These are phyloP conservation scores for Cryptocephalus primarius DNA, from an alignment of 2,888 invertebrate species.

Conservation along the genomic window DNA sequence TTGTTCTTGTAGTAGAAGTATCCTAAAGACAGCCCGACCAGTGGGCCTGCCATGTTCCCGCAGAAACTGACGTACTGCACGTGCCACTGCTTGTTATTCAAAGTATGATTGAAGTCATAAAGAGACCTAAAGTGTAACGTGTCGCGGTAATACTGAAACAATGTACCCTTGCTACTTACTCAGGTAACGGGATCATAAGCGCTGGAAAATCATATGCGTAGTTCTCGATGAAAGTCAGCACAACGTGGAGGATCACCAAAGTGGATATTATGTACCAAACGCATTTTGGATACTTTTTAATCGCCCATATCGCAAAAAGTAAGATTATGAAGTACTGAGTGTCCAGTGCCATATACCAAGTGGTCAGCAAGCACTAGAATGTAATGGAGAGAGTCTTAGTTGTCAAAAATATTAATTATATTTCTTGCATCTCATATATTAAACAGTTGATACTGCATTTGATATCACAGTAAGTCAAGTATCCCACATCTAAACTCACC, in stretches of 20 bases:
- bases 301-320: not conserved
- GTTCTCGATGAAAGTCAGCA: constrained; percentile 12
- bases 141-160: not conserved
- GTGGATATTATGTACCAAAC: constrained; percentile 9
- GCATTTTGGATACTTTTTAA: constrained; percentile 4
- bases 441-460: no score
- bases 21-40: constrained; percentile 16
- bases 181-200: constrained; percentile 14
- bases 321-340: constrained; percentile 4
- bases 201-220: constrained; percentile 16
- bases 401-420: no score
- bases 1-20: constrained; percentile 15
- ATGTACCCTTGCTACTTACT: constrained; percentile 13
- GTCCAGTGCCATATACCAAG: constrained; percentile 5
- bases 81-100: constrained; percentile 11
- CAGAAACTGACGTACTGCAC: constrained; percentile 11
- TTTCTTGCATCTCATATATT: not conserved
- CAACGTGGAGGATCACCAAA: constrained; percentile 8
- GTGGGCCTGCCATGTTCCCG: constrained; percentile 15
- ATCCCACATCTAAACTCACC: constrained; percentile 10
- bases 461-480: no score
- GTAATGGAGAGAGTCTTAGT: no score
- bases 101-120: constrained; percentile 6
- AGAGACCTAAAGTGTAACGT: constrained; percentile 4
- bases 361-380: constrained; percentile 6